Evolutionary conservation across 2,888 invertebrate genomes (phyloP).

Genomic region (Micoletzkya japonica): DNA sequence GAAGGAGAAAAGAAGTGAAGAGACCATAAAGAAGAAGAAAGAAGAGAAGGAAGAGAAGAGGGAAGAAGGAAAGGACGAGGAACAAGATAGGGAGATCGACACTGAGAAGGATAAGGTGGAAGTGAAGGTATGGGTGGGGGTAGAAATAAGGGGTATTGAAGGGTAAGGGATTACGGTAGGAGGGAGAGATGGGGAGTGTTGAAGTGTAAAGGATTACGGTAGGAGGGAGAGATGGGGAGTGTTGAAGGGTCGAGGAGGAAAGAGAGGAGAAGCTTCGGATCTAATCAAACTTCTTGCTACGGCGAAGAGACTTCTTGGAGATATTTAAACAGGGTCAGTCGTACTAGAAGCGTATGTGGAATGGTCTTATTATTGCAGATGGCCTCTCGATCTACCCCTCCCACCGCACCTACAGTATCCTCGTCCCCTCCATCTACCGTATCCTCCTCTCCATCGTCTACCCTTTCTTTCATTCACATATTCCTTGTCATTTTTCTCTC

Average conservation of each 20-base stretch:
- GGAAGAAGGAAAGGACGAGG: not conserved
- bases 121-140: no score
- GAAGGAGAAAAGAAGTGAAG: not conserved
- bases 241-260: slow-evolving; percentile 13
- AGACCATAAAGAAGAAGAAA: slow-evolving; percentile 1
- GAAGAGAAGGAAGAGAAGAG: slow-evolving; percentile 4
- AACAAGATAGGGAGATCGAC: not conserved
- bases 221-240: not conserved
- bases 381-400: not conserved
- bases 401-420: not conserved
- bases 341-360: no score
- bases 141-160: not conserved
- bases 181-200: not conserved
- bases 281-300: slow-evolving; percentile 43
- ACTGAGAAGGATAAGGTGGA: slow-evolving; percentile 1
- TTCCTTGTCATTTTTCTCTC: slow-evolving; percentile 20
- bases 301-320: slow-evolving; percentile 40
- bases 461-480: slow-evolving; percentile 19
- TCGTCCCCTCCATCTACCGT: slow-evolving; percentile 7
- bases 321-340: slow-evolving; percentile 14
- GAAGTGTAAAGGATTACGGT: not conserved
- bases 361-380: no score
- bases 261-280: slow-evolving; percentile 29
- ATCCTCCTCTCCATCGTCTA: slow-evolving; percentile 10
- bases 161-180: not conserved